Evolutionary conservation across 1,140 invertebrate genomes (phyloP).

Genomic region (Pseudobourletiella spinata): DNA sequence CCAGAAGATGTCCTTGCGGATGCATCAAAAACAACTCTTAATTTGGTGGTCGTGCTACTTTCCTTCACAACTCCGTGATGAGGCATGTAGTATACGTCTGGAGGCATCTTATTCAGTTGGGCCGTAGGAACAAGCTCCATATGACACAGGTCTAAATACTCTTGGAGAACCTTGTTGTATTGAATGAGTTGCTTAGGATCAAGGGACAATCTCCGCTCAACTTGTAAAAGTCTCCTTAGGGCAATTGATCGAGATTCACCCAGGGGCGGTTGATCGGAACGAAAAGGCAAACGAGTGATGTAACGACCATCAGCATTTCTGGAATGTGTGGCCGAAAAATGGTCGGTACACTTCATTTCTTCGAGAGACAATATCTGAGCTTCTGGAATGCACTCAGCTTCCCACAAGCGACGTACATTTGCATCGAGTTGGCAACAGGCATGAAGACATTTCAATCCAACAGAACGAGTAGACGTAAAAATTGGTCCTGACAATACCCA

Average conservation of each 20-base stretch:
- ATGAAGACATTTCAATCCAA: too few species aligned
- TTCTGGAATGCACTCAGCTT: background rate
- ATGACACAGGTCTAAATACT: constrained; percentile 38
- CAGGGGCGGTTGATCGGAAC: background rate
- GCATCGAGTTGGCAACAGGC: too few species aligned
- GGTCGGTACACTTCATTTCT: background rate
- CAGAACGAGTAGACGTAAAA: too few species aligned
- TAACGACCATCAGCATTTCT: background rate
- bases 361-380: background rate
- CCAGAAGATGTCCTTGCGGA: background rate
- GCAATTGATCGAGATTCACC: background rate
- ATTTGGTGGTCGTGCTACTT: constrained; percentile 7
- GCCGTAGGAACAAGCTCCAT: constrained; percentile 29
- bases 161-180: constrained; percentile 28
- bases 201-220: background rate
- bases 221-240: background rate
- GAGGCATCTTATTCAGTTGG: background rate
- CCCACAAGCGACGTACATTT: too few species aligned
- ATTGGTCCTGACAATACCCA: too few species aligned
- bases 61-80: constrained; percentile 15
- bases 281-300: background rate
- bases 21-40: constrained; percentile 14
- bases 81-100: constrained; percentile 2
- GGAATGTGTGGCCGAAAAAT: background rate
- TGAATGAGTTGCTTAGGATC: background rate